Evolutionary conservation across 2,888 invertebrate genomes (phyloP), one percentile per base, ranked within the genome.

Genomic region (Seira ritae): DNA sequence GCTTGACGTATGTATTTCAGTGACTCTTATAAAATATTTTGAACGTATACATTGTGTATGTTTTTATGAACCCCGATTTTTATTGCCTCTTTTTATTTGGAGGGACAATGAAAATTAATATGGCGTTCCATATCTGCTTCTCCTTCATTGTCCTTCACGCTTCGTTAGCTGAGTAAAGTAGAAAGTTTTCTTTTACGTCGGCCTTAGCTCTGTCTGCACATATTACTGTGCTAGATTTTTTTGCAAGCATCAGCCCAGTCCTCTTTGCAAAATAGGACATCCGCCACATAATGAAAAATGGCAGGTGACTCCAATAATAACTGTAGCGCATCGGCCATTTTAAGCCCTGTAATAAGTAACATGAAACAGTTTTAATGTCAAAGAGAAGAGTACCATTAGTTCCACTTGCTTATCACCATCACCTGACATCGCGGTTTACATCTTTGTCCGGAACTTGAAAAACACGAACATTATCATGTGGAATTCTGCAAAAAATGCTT

Each of bases 341-440:
- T 2, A 31, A 8, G 31, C 31, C 15, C 12, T 17, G n/a, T 1
- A 17, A 55, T 15, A 55, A 55, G 2, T 4, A 37, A 17, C n/a
- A 69, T 69, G 76, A 69, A 76, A 31, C 15, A 77, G 62, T 62
- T 23, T 72, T 79, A 79, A 72, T 79, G 79, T 79, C 79, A 79
- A 72, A 79, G 3, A 55, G 17, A 46, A 22, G 20, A 46, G 12
- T 67, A 12, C 72, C 79, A 79, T 79, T 79, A 72, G 79, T 79
- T 79, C 79, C 79, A 66, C 79, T 79, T 72, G 79, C 72, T 71
- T 79, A 79, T 79, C 66, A 31, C 31, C 8, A 31, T 31, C 31
- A 71, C 55, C 37, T 67, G 31, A 66, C 42, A 79, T 71, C 55
- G 46, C 22, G 70, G 70, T 22, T 55, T 50, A 78, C 71, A 65